Conservation (phyloP, 2,797 vertebrate genomes). For the Anabacerthia variegaticeps region DNA sequence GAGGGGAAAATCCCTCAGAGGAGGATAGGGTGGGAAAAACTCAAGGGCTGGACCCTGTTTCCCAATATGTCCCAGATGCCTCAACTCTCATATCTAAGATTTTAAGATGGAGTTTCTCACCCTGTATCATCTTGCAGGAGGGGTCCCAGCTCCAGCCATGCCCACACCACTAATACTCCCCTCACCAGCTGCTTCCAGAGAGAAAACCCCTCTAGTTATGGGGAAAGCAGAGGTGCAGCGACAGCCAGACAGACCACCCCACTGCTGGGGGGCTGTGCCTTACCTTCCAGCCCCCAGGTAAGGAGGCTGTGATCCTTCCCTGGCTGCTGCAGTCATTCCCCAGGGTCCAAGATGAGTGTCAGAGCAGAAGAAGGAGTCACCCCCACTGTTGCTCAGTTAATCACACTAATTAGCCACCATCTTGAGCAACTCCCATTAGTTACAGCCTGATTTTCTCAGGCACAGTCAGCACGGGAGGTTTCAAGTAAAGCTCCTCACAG, state of each 20-base stretch:
- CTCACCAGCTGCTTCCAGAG: neutral
- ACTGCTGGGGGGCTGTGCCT: accelerated
- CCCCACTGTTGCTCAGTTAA: constrained; percentile 15
- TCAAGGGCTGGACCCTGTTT: neutral
- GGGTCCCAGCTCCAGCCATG: neutral
- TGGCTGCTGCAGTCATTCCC: accelerated
- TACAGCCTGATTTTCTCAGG: neutral
- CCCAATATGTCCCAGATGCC: accelerated
- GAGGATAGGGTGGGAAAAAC: neutral
- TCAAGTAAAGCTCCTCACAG: neutral
- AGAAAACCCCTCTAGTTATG: neutral
- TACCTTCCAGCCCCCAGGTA: accelerated
- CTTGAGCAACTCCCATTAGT: neutral
- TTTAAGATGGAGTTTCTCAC: neutral
- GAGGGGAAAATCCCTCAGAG: neutral
- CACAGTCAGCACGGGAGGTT: neutral
- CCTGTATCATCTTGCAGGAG: accelerated
- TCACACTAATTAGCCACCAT: constrained; percentile 26
- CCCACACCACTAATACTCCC: neutral
- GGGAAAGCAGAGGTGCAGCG: neutral
- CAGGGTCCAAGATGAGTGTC: neutral
- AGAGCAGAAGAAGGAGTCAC: neutral
- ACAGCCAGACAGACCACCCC: neutral
- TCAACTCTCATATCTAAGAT: neutral
- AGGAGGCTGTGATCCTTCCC: neutral